Base-by-base conservation (phyloP, 2,113 vertebrate genomes). In the Tenrec ecaudatus region DNA sequence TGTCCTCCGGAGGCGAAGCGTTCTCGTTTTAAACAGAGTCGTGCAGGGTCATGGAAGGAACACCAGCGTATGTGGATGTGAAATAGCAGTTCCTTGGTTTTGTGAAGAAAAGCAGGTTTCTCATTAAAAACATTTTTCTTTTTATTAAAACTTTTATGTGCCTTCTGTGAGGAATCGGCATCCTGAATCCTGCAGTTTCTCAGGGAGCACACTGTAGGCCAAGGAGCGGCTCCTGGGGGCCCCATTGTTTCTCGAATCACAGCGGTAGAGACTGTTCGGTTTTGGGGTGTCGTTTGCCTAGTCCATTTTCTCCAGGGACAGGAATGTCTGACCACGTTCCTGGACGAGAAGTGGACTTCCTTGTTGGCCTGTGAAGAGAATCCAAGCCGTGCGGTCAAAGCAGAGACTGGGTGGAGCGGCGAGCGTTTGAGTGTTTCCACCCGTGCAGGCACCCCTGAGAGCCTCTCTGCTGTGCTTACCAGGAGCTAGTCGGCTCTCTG, bases 11-110 rank as follows among this genome's bases (percentile, higher is more conserved):
- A 95, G 95, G 91, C 85, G 76, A 82, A 88, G 86, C 79, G 78
- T 95, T 97, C 96, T 95, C 90, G 83, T 96, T 93, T 95, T 85
- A 90, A 95, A 94, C 91, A 83, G 84, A 93, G 86, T 92, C 76
- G 0, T 85, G 47, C 91, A 96, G 93, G 93, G 96, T 92, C 94
- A 95, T 93, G 95, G 95, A 95, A 95, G 69, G 91, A 58, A 68
- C 90, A 92, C 91, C 93, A 86, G 96, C 82, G 73, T 71, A 69
- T 60, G 95, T 96, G 96, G 97, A 96, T 90, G 94, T 95, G 92
- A 96, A 97, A 93, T 4, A 90, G 92, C 93, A 89, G 84, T 95
- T 90, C 93, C 95, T 94, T 94, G 81, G 88, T 92, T 93, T 95
- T 68, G 69, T 88, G 90, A 62, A 94, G 89, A 95, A 83, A 95